Percentiles rank a stretch among this genome's conserved stretches.
Evolutionary conservation across 1,140 invertebrate genomes (phyloP).

Genomic region (Archivesica marissinica): DNA sequence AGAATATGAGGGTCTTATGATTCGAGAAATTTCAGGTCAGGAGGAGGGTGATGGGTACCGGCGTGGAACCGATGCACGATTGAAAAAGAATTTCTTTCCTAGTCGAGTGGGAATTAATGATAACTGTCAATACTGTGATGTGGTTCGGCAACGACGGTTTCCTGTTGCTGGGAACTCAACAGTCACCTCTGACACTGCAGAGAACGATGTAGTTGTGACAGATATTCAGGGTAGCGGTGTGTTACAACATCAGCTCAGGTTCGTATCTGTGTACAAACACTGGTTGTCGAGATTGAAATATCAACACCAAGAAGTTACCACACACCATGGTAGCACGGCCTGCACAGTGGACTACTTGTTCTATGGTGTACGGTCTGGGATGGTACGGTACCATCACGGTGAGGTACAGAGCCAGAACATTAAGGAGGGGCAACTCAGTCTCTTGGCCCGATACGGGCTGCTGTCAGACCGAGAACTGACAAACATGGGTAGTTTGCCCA

Average conservation of each 20-base stretch:
- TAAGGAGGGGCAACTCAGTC: constrained; percentile 84
- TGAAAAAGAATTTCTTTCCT: constrained; percentile 84
- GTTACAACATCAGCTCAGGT: constrained; percentile 78
- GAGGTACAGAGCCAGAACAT: constrained; percentile 31
- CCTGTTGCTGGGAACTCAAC: background rate
- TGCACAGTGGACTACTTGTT: constrained; percentile 83
- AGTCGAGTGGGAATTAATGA: constrained; percentile 87
- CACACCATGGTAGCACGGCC: constrained; percentile 71
- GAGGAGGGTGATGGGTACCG: constrained; percentile 61
- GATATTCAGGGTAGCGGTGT: constrained; percentile 38
- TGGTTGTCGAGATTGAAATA: constrained; percentile 5
- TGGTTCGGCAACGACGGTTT: background rate
- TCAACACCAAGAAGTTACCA: constrained; percentile 73
- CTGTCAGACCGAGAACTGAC: constrained; percentile 87
- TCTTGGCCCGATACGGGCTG: constrained; percentile 87
- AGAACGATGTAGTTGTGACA: background rate
- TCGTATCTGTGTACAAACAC: constrained; percentile 80
- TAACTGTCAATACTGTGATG: constrained; percentile 87
- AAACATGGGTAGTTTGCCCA: constrained; percentile 88
- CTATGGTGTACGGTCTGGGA: constrained; percentile 68
- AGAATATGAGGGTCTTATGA: constrained; percentile 84
- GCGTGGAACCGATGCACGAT: constrained; percentile 28
- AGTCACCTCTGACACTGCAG: background rate
- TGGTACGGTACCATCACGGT: background rate
- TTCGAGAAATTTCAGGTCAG: constrained; percentile 80